Evolutionary conservation across 2,113 vertebrate genomes (phyloP).

Genomic region (Bombycilla garrulus): DNA sequence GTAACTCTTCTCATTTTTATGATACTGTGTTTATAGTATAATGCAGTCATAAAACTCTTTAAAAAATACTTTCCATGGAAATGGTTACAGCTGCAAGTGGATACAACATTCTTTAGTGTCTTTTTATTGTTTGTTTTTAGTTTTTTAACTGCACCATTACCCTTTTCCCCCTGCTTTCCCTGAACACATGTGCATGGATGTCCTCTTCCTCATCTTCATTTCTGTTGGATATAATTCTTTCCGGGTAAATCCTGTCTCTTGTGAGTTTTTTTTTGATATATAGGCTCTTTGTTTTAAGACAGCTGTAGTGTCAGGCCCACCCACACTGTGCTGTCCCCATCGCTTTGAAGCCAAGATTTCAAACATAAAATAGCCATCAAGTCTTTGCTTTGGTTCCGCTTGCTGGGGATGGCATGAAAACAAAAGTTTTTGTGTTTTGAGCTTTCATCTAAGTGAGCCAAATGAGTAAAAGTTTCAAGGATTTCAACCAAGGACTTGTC

Average conservation of each 20-base stretch:
- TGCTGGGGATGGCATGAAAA: conserved; percentile 13
- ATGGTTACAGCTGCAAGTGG: background rate
- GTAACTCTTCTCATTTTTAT: background rate
- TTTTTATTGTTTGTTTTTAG: background rate
- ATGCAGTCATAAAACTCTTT: background rate
- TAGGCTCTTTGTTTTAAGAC: conserved; percentile 35
- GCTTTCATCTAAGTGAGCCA: conserved; percentile 3
- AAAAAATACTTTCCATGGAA: background rate
- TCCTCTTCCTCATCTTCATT: background rate
- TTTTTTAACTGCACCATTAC: background rate
- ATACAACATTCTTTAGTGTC: background rate
- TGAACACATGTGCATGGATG: background rate
- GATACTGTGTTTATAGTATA: background rate
- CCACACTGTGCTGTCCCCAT: conserved; percentile 5
- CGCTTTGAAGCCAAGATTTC: conserved; percentile 51
- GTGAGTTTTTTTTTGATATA: background rate
- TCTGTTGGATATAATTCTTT: background rate
- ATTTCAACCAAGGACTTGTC: background rate
- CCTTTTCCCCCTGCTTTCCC: background rate
- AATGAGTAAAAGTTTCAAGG: background rate
- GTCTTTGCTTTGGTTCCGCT: conserved; percentile 2
- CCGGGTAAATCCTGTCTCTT: background rate
- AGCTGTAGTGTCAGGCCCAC: conserved; percentile 39
- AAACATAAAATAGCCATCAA: conserved; percentile 27
- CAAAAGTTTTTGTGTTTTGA: conserved; percentile 30